Evolutionary conservation across 1,140 invertebrate genomes (phyloP), one percentile per base, ranked within the genome.

Genomic region (Drosophila subpulchrella): DNA sequence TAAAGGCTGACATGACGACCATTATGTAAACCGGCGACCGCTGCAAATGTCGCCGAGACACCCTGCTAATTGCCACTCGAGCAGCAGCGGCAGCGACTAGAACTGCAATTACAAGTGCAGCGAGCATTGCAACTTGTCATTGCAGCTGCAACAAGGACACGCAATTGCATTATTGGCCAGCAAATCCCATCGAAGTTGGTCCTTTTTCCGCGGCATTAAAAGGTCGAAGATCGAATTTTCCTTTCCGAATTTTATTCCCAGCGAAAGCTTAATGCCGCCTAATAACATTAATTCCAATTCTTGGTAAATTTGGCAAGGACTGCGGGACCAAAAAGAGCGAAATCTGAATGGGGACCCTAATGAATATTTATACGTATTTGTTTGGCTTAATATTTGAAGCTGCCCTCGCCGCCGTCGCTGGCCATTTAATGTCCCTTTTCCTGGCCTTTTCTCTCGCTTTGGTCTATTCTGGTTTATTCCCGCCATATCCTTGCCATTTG

Each of bases 351-450:
- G 67, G 30, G 46, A 27, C 27, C 30, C 48, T 75, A 75, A 76
- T 76, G 74, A 76, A 76, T 76, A 76, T 76, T 76, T 76, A 76
- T 76, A 60, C 68, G 62, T 54, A 68, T 76, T 76, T 76, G 47
- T 76, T 68, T 68, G 56, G 61, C 39, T 50, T 77, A 76, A 76
- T 73, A 56, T 50, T 44, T 72, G 39, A 32, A 55, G 48, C 74
- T 50, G 55, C 54, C 55, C 73, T 66, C 73, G 73, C 32, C 8
- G 2, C 8, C 46, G 2, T 39, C 50, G 62, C 70, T 74, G 81
- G 62, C 76, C 76, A 78, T 85, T 85, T 75, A 86, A 88, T 86
- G 78, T 76, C 75, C 75, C 77, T 65, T 74, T 62, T 85, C 42
- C 47, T 70, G 42, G 27, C 38, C 17, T 47, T 42, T 47, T 42